phyloP scores from a whole-genome alignment of 2,797 vertebrate genomes.

The Neosilurus mollespiculum region DNA sequence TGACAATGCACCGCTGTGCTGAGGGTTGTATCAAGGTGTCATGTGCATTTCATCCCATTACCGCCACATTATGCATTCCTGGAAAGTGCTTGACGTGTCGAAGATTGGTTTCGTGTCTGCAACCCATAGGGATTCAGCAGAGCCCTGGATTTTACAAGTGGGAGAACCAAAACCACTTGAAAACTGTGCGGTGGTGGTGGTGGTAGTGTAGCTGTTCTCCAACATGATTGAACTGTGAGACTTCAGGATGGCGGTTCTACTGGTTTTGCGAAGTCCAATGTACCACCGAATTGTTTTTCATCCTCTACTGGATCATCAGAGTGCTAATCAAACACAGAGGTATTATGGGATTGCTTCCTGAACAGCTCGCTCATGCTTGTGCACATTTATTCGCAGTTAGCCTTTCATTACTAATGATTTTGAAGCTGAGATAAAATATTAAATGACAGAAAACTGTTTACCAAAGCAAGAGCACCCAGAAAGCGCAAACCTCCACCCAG shows the following conservation, averaged over 20 bases:
- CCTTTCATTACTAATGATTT: background rate
- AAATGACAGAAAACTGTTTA: background rate
- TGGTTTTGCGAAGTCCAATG: background rate
- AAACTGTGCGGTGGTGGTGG: constrained; percentile 17
- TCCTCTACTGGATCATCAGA: background rate
- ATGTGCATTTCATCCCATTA: constrained; percentile 40
- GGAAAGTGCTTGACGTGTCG: constrained; percentile 49
- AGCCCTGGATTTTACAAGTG: constrained; percentile 54
- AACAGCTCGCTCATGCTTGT: background rate
- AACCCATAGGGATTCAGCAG: constrained; percentile 47
- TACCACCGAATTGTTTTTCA: background rate
- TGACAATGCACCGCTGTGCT: background rate
- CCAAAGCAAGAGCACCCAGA: background rate
- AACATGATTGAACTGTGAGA: background rate
- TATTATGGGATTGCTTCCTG: background rate
- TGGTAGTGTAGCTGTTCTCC: background rate
- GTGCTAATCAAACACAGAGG: background rate
- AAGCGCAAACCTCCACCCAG: too few relatives aligned
- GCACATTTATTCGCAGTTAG: background rate
- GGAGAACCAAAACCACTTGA: constrained; percentile 54
- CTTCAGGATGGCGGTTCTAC: background rate
- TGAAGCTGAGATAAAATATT: background rate
- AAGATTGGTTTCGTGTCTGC: constrained; percentile 51
- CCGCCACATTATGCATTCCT: constrained; percentile 45
- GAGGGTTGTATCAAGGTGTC: background rate